Evolutionary conservation across 1,140 invertebrate species (phyloP).

Genomic region (Eubasilissa regina): DNA sequence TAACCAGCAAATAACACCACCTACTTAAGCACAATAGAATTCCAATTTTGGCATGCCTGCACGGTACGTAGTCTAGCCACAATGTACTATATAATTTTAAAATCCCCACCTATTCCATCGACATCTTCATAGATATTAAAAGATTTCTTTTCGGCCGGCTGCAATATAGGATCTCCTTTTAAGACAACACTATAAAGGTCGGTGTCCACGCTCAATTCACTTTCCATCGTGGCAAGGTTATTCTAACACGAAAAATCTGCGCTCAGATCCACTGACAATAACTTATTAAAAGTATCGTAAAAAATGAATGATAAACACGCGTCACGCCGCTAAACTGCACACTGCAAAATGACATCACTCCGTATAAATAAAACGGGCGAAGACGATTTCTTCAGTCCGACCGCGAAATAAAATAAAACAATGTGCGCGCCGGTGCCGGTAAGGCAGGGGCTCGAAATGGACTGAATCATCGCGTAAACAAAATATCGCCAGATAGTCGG

Average conservation of each 20-base stretch:
- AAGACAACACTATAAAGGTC: slow-evolving; percentile 55
- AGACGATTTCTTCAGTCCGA: slow-evolving; percentile 15
- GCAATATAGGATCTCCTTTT: slow-evolving; percentile 49
- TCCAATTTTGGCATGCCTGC: not conserved
- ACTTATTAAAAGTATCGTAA: slow-evolving; percentile 11
- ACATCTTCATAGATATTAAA: slow-evolving; percentile 59
- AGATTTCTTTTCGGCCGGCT: slow-evolving; percentile 43
- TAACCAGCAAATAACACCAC: slow-evolving; percentile 21
- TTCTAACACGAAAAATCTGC: not conserved
- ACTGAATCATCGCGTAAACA: slow-evolving; percentile 30
- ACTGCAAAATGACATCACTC: slow-evolving; percentile 58
- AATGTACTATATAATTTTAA: slow-evolving; percentile 16
- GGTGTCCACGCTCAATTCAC: slow-evolving; percentile 46
- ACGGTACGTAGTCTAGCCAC: not conserved
- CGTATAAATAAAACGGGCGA: slow-evolving; percentile 51
- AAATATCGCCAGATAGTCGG: not conserved
- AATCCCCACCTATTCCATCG: slow-evolving; percentile 51
- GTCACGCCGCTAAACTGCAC: slow-evolving; percentile 46
- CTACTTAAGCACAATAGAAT: slow-evolving; percentile 11
- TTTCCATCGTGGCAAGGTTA: slow-evolving; percentile 15
- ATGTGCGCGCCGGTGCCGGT: slow-evolving; percentile 16
- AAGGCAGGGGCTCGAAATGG: slow-evolving; percentile 14
- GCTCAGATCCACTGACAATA: slow-evolving; percentile 7
- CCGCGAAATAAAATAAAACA: slow-evolving; percentile 48
- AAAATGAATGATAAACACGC: slow-evolving; percentile 26